Conservation (phyloP, 2,797 vertebrate genomes). For the Lacerta agilis region DNA sequence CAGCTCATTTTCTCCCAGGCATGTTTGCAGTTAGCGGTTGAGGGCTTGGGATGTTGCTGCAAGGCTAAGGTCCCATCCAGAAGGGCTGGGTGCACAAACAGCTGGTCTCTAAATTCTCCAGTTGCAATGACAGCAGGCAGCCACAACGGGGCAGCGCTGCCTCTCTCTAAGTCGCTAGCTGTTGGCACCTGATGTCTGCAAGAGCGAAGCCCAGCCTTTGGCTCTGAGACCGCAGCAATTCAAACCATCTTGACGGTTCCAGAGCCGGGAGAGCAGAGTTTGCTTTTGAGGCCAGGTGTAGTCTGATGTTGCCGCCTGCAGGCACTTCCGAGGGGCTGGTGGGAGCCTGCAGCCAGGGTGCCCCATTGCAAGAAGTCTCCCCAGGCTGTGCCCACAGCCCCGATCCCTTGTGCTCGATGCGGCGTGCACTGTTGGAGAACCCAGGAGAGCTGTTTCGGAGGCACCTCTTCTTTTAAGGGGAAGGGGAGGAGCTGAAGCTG, state of each 20-base stretch:
- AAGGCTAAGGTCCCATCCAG: not conserved
- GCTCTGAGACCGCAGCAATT: not conserved
- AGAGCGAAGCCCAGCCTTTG: not conserved
- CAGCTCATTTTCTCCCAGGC: not conserved
- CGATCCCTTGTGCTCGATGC: not conserved
- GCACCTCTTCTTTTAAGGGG: constrained; percentile 77
- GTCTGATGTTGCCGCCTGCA: not conserved
- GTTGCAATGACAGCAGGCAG: not conserved
- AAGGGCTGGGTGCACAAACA: not conserved
- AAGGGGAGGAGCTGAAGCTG: constrained; percentile 84
- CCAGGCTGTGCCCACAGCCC: not conserved
- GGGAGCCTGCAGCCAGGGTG: not conserved
- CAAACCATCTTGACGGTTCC: constrained; percentile 13
- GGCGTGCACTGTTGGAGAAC: not conserved
- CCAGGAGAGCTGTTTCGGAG: not conserved
- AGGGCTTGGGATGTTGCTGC: not conserved
- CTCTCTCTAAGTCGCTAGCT: not conserved
- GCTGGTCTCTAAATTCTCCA: not conserved
- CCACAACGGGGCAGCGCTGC: not conserved
- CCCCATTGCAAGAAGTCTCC: not conserved
- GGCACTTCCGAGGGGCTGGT: not conserved
- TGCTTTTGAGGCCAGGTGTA: not conserved
- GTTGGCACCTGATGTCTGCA: not conserved
- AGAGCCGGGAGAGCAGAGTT: not conserved
- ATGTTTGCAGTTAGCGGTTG: not conserved